phyloP scores from a whole-genome alignment of 2,888 invertebrate species.

The Encarsia formosa region DNA sequence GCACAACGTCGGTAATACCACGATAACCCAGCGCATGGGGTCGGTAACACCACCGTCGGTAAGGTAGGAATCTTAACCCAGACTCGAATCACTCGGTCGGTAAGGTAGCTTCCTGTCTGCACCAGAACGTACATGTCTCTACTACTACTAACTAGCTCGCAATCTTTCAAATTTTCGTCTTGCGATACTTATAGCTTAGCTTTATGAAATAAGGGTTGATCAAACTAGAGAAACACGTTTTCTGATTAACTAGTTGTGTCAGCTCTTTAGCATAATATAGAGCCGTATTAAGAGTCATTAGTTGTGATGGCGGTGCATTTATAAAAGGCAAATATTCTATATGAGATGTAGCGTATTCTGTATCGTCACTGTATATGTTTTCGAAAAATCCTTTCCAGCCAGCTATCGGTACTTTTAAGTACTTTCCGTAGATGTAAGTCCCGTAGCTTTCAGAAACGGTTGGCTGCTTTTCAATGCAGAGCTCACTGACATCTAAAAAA shows the following conservation, averaged over 20 bases:
- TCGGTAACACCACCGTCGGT: too few relatives aligned
- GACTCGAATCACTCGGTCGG: too few relatives aligned
- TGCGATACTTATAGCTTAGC: slow-evolving; percentile 31
- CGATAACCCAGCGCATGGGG: too few relatives aligned
- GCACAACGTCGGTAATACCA: too few relatives aligned
- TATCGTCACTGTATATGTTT: not conserved
- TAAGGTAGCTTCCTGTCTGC: too few relatives aligned
- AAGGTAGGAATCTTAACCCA: too few relatives aligned
- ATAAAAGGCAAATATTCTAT: slow-evolving; percentile 1
- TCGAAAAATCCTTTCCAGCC: slow-evolving; percentile 1
- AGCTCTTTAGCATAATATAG: slow-evolving; percentile 12
- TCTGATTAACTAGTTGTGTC: slow-evolving; percentile 17
- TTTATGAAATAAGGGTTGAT: slow-evolving; percentile 32
- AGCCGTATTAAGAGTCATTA: slow-evolving; percentile 7
- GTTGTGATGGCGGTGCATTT: not conserved
- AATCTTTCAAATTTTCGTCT: slow-evolving; percentile 1
- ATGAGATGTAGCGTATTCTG: not conserved
- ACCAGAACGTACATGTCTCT: too few relatives aligned
- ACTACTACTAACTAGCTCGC: too few relatives aligned
- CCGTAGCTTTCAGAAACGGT: too few relatives aligned
- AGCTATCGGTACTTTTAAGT: not conserved
- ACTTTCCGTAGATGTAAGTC: not conserved
- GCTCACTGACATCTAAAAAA: not conserved
- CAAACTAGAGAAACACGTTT: slow-evolving; percentile 30
- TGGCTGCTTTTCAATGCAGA: not conserved